Conservation (phyloP, 2,888 invertebrate species). For the Tethea ocularis region DNA sequence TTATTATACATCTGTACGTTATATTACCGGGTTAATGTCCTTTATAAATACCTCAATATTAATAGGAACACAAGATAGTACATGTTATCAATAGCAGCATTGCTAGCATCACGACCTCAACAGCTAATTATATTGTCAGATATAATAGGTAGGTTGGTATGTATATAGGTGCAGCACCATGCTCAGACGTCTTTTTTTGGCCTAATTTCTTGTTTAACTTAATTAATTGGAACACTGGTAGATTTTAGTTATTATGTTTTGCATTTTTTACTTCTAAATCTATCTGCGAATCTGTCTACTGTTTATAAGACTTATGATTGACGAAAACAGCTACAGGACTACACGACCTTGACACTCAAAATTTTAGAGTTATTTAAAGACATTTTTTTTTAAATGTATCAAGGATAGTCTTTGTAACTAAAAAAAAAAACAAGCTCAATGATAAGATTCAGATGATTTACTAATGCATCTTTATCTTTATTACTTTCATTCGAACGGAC, state of each 20-base stretch:
- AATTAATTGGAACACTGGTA: no score
- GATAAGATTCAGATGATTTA: neutral
- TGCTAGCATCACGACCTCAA: neutral
- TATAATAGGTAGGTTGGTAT: neutral
- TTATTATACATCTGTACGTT: neutral
- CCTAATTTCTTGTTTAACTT: no score
- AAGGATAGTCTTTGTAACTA: no score
- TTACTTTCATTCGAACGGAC: neutral
- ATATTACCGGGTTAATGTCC: conserved; percentile 24
- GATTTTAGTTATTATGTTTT: no score
- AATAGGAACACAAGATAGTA: neutral
- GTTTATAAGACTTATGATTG: no score
- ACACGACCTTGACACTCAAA: neutral
- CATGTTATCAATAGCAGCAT: neutral
- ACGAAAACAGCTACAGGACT: no score
- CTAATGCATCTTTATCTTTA: neutral
- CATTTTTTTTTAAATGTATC: neutral
- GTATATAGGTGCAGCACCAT: neutral
- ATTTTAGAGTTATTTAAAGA: neutral
- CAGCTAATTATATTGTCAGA: neutral
- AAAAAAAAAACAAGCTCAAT: no score
- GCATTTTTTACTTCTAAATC: no score
- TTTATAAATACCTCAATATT: conserved; percentile 21
- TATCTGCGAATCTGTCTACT: no score
- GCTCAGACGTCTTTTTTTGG: no score